Base-by-base conservation (phyloP, 2,113 vertebrate species). In the Brachyistius frenatus region DNA sequence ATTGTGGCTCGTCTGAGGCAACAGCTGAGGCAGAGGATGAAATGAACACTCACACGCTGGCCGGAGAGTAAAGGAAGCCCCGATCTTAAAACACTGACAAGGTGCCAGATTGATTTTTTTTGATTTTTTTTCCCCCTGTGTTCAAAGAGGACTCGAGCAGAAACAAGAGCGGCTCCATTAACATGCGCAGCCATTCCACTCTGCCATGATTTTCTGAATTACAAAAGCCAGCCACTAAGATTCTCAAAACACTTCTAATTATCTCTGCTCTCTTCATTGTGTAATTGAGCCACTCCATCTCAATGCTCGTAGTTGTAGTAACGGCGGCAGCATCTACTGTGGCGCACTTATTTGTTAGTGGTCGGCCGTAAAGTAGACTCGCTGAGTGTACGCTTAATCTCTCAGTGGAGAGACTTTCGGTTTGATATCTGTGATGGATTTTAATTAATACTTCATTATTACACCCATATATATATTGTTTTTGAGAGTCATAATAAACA, bases 161-260 rank as follows among this genome's bases (percentile, higher is more conserved):
- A 74, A 78, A 91, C 66, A 65, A 67, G 80, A 88, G 69, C 70
- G 75, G 69, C 83, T 86, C 89, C 73, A 88, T 91, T 88, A 87
- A 81, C 83, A 82, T 78, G 68, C 73, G 36, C 70, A 73, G 78
- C 82, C 85, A 82, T 65, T 74, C 63, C 73, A 64, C 76, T 74
- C 67, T 30, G 50, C 67, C 76, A 47, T 39, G 76, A 73, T 83
- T 87, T 23, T 76, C 86, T 77, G 68, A 78, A 83, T 83, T 64
- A 85, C 84, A 84, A 81, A 82, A 72, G 84, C 70, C 66, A 73
- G 79, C 66, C 74, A 41, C 67, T 55, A 7, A 33, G 63, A 73
- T 72, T 74, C 75, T 84, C 75, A 65, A 75, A 87, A 77, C 82
- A 86, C 75, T 76, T 78, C 62, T 78, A 84, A 86, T 89, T 84